phyloP scores from a whole-genome alignment of 2,888 invertebrate genomes.

The Melanostoma mellinum region DNA sequence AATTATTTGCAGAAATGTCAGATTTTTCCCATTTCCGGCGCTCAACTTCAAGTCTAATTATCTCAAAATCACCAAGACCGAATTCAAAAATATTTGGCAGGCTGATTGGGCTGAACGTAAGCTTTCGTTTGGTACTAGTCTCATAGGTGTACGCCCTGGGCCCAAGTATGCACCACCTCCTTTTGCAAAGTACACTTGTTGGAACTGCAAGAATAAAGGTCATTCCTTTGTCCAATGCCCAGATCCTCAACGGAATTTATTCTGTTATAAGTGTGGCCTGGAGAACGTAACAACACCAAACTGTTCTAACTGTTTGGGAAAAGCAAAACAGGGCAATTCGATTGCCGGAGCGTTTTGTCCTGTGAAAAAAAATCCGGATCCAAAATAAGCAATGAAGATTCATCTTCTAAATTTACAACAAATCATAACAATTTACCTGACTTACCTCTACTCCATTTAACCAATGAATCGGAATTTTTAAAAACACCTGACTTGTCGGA shows the following conservation, averaged over 20 bases:
- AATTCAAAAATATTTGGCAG: too few relatives aligned
- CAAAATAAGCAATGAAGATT: not conserved
- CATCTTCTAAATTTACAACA: not conserved
- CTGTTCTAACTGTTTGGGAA: slow-evolving; percentile 5
- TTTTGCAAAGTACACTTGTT: not conserved
- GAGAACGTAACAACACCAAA: slow-evolving; percentile 4
- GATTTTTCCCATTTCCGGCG: too few relatives aligned
- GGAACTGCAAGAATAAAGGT: slow-evolving; percentile 4
- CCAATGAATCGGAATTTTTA: not conserved
- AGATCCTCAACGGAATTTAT: not conserved
- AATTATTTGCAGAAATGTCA: too few relatives aligned
- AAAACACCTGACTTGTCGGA: not conserved
- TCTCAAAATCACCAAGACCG: too few relatives aligned
- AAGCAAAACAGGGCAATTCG: slow-evolving; percentile 1
- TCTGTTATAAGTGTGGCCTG: not conserved
- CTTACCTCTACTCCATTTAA: not conserved
- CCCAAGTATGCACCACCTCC: too few relatives aligned
- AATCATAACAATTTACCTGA: not conserved
- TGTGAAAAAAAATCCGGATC: slow-evolving; percentile 2
- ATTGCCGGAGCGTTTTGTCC: slow-evolving; percentile 2
- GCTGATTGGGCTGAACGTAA: too few relatives aligned
- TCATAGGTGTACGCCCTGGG: too few relatives aligned
- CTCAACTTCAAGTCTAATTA: too few relatives aligned
- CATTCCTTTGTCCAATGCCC: not conserved
- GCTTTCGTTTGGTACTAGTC: too few relatives aligned